Evolutionary conservation across 2,797 vertebrate species (phyloP), one percentile per base, ranked within the genome.

Genomic region (Periophthalmus magnuspinnatus): DNA sequence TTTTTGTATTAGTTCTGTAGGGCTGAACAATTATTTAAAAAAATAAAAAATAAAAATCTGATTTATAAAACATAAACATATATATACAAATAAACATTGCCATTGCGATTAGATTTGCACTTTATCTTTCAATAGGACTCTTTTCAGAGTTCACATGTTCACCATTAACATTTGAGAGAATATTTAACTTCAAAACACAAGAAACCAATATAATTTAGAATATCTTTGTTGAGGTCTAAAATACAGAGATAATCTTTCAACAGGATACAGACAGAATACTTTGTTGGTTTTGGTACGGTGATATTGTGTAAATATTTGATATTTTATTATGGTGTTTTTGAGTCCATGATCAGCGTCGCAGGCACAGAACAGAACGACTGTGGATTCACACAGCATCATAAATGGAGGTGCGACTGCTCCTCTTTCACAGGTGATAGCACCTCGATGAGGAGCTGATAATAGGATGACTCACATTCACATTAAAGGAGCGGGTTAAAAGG

Each of bases 381-480:
- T 80, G 65, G 88, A 87, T 87, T 85, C 84, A 85, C 81, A 74
- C 68, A 4, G 68, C 76, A 83, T 85, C 78, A 79, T 66, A 54
- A 67, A 72, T 19, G 79, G 33, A 83, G 81, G 84, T 84, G 88
- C 6, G 72, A 87, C 66, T 60, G 74, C 81, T 77, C 67, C 65
- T 65, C 56, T 71, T 77, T 83, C 76, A 33, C 59, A 72, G 79
- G 79, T 67, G 86, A 80, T 67, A 84, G 67, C 82, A 85, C 81
- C 79, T 87, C 77, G 71, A 80, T 81, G 84, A 86, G 77, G 76
- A 76, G 79, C 77, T 70, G 86, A 87, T 87, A 88, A 89, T 72
- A 72, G 75, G 86, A 87, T 91, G 88, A 91, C 75, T 91, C 86
- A 88, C 65, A 28, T 79, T 91, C 86, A 88, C 65, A 28, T 79